Percentiles rank a stretch among this genome's conserved stretches.
Evolutionary conservation across 2,113 vertebrate genomes (phyloP).

Genomic region (Prolemur simus): DNA sequence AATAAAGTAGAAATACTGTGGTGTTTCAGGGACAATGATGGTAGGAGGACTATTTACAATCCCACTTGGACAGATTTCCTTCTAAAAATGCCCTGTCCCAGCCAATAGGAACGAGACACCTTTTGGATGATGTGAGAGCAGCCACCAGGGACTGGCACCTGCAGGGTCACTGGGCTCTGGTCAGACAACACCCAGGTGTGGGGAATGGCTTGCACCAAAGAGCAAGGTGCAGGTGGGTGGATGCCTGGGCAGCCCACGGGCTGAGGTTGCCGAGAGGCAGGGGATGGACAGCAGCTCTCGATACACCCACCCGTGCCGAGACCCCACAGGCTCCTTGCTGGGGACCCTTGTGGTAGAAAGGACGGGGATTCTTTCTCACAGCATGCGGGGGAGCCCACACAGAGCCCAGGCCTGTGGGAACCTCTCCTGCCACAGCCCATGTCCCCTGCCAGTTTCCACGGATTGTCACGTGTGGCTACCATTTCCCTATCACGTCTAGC

Average conservation of each 20-base stretch:
- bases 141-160: neutral
- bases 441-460: neutral
- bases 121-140: neutral
- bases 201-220: rapidly evolving
- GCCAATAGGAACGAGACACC: too few species aligned
- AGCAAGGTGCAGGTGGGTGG: too few species aligned
- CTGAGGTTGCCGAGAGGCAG: neutral
- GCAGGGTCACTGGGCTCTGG: neutral
- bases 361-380: neutral
- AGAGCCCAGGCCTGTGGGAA: neutral
- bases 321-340: neutral
- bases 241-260: neutral
- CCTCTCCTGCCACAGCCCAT: neutral
- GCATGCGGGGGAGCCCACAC: neutral
- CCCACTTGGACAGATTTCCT: neutral
- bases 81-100: neutral
- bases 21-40: rapidly evolving
- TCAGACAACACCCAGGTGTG: rapidly evolving
- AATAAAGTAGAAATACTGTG: rapidly evolving
- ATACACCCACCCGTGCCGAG: neutral
- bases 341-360: too few species aligned
- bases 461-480: rapidly evolving
- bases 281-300: rapidly evolving
- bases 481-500: neutral
- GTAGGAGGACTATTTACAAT: neutral